These are phyloP conservation scores for Drosophila cyrtoloma DNA, from an alignment of 2,888 invertebrate genomes.

Conservation along the genomic window DNA sequence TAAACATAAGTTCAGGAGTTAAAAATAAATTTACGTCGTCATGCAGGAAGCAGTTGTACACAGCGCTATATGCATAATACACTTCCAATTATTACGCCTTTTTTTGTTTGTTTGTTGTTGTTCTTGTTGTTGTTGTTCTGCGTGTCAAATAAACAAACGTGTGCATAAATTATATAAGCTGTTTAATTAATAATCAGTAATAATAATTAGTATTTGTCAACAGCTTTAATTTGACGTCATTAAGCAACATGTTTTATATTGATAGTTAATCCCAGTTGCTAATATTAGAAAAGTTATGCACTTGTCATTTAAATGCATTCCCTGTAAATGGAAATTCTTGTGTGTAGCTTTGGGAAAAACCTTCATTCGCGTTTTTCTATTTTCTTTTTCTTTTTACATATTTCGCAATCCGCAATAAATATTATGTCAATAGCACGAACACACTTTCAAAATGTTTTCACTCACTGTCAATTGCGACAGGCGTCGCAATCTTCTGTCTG, in stretches of 20 bases:
- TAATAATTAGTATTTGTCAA: background rate
- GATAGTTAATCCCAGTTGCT: background rate
- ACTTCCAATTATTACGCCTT: background rate
- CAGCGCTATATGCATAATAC: constrained; percentile 5
- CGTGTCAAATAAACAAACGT: background rate
- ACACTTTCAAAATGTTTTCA: background rate
- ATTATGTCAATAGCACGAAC: background rate
- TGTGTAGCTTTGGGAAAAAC: background rate
- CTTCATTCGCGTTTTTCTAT: background rate
- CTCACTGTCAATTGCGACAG: background rate
- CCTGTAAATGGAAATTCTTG: background rate
- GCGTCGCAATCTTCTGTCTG: background rate
- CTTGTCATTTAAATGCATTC: background rate
- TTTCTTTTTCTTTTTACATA: too few relatives aligned
- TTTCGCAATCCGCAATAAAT: background rate
- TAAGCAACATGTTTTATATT: background rate
- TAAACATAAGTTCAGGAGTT: constrained; percentile 15
- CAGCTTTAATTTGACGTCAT: background rate
- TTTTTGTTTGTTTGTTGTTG: background rate
- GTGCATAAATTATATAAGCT: background rate
- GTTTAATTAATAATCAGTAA: background rate
- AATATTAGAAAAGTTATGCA: background rate
- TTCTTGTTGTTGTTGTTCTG: background rate
- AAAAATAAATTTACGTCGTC: constrained; percentile 14
- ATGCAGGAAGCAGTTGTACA: constrained; percentile 10